Base-by-base conservation (phyloP, 2,888 invertebrate species). In the Drosophila suboccidentalis region DNA sequence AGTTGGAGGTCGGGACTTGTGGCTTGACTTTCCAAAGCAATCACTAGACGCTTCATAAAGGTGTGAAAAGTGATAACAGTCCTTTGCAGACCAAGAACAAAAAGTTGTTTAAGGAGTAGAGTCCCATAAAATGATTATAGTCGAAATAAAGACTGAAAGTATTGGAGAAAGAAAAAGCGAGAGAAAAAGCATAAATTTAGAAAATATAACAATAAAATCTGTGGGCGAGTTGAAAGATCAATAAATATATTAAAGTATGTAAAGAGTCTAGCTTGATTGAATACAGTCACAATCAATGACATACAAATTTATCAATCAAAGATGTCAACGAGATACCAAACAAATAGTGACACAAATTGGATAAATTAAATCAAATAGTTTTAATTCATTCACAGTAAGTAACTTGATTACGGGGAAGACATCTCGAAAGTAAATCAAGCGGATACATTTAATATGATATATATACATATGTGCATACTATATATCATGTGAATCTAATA, bases 1-100 rank as follows among this genome's bases (percentile, higher is more conserved):
- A 51, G 47, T 51, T 67, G 47, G 17, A 10, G 26, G 9, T 44
- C 36, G 10, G 41, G 22, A 53, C 66, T 57, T 34, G 17, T 11
- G 36, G 19, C 49, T 39, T 17, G 39, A 17, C 34, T 43, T 15
- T 38, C 36, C 6, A 26, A 62, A 54, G 29, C 10, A 17, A 47
- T 15, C 17, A 58, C 29, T 11, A 13, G n/a, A 39, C 11, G 38
- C 11, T 10, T 39, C 9, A 10, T 13, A 17, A 50, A 62, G 19
- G 26, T 29, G 34, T 3, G 17, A 26, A 47, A 58, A 26, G 17
- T 17, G 36, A 15, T 15, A 17, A 22, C 22, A 19, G n/a, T 17
- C 13, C 4, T 22, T 51, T n/a, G 10, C 4, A 32, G 43, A 11
- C 10, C 17, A 29, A 8, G 22, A 13, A 26, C 34, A 15, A 53